Evolutionary conservation across 2,888 invertebrate species (phyloP).

Genomic region (Leptura quadrifasciata): DNA sequence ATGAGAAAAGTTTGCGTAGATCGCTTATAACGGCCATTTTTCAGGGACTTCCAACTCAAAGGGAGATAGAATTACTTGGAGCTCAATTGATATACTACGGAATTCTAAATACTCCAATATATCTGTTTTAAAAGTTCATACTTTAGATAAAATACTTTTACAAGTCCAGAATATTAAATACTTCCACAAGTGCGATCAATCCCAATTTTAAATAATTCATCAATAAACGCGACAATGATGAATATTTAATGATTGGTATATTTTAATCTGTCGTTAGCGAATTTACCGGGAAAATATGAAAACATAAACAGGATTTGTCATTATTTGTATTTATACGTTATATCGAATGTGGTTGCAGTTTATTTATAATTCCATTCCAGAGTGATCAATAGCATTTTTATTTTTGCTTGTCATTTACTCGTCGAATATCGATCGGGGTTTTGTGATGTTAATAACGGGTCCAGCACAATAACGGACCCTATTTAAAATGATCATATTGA

Average conservation of each 20-base stretch:
- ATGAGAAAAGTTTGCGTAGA: constrained; percentile 1
- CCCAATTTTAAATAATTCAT: not conserved
- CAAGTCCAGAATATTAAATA: not conserved
- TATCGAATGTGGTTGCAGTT: constrained; percentile 14
- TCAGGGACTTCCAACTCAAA: not conserved
- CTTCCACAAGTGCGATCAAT: not conserved
- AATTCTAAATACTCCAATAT: not conserved
- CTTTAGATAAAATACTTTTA: not conserved
- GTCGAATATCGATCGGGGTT: too few species aligned
- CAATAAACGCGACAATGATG: constrained; percentile 17
- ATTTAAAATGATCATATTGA: too few species aligned
- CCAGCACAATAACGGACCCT: too few species aligned
- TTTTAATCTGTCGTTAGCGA: constrained; percentile 21
- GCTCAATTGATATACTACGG: not conserved
- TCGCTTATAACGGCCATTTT: constrained; percentile 1
- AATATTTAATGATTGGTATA: constrained; percentile 22
- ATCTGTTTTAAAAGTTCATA: not conserved
- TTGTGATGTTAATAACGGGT: too few species aligned
- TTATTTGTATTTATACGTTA: constrained; percentile 26
- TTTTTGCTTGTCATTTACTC: not conserved
- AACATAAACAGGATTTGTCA: constrained; percentile 37
- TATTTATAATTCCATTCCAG: not conserved
- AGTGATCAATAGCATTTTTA: not conserved
- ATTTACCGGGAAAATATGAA: constrained; percentile 32
- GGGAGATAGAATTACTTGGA: not conserved